Conservation (phyloP, 2,113 vertebrate species). For the Pyxicephalus adspersus region DNA sequence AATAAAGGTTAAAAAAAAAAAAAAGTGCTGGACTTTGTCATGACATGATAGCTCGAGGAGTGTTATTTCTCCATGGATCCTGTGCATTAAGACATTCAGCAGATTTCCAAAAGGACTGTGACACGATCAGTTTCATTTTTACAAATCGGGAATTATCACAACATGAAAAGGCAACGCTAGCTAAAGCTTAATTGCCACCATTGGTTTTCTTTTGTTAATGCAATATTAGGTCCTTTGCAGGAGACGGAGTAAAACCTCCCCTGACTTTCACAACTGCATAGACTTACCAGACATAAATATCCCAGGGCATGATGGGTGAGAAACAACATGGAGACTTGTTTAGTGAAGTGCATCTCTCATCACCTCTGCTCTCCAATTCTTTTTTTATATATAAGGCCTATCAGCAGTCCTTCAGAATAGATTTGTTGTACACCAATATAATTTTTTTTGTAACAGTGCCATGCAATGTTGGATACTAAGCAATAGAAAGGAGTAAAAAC, state of each 20-base stretch:
- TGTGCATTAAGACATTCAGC: not conserved
- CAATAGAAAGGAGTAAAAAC: slow-evolving; percentile 41
- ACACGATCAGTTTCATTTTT: not conserved
- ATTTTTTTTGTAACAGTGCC: slow-evolving; percentile 22
- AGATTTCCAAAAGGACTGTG: not conserved
- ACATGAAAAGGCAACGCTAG: slow-evolving; percentile 7
- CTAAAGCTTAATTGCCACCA: not conserved
- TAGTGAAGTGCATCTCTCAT: too few species aligned
- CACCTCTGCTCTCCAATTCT: too few species aligned
- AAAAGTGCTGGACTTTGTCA: not conserved
- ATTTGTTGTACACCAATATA: too few species aligned
- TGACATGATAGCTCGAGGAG: not conserved
- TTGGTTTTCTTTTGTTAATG: slow-evolving; percentile 28
- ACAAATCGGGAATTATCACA: not conserved
- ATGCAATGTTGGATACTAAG: slow-evolving; percentile 41
- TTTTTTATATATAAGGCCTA: too few species aligned
- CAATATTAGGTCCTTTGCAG: slow-evolving; percentile 1
- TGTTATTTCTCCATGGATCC: not conserved
- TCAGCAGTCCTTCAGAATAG: too few species aligned
- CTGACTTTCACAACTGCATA: not conserved
- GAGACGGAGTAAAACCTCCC: slow-evolving; percentile 2
- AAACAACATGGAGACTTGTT: too few species aligned
- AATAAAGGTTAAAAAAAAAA: not conserved
- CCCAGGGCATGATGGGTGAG: too few species aligned
- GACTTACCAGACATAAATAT: not conserved